Evolutionary conservation across 2,113 vertebrate genomes (phyloP).

Genomic region (Propithecus coquereli): DNA sequence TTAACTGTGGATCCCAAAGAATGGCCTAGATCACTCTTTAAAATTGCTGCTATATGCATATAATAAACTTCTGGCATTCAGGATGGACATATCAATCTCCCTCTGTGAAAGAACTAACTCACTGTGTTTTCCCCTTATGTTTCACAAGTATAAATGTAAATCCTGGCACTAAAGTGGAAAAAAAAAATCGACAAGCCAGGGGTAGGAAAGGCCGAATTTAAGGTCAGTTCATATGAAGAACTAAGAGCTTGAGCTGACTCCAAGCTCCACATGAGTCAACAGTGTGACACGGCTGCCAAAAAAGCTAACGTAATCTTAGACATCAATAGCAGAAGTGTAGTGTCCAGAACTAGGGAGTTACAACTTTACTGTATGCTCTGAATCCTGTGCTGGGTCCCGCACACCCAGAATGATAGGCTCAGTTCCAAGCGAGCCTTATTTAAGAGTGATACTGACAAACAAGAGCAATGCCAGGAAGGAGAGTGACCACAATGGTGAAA

Average conservation of each 20-base stretch:
- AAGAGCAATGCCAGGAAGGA: background rate
- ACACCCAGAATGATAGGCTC: background rate
- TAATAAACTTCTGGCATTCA: background rate
- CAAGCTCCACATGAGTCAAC: conserved; percentile 19
- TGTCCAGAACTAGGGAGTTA: background rate
- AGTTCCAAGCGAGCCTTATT: background rate
- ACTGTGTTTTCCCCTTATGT: background rate
- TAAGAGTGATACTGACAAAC: background rate
- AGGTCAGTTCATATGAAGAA: background rate
- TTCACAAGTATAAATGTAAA: conserved; percentile 53
- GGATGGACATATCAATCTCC: background rate
- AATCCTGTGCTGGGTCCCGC: background rate
- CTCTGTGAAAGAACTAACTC: conserved; percentile 18
- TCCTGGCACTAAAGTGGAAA: background rate
- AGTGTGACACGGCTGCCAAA: background rate
- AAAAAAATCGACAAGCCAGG: background rate
- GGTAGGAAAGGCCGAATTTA: background rate
- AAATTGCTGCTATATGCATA: background rate
- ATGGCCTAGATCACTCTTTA: background rate
- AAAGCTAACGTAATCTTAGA: background rate
- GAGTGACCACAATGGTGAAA: background rate
- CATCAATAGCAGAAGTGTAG: background rate
- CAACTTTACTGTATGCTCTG: background rate
- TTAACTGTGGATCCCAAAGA: conserved; percentile 33
- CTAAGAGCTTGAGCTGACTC: background rate